Evolutionary conservation across 2,888 invertebrate genomes (phyloP).

Genomic region (Caradrina kadenii): DNA sequence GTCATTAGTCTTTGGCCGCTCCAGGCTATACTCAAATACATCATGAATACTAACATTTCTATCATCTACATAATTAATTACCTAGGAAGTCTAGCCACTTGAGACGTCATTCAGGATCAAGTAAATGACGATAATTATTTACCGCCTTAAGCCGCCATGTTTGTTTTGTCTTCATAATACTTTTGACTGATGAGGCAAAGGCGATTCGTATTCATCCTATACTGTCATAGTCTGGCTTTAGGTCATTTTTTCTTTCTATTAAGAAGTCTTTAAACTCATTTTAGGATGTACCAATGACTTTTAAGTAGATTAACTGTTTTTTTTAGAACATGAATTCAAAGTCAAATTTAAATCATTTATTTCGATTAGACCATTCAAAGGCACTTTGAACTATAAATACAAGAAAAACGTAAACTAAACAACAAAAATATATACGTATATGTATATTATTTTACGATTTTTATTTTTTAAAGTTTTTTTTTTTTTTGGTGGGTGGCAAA

Average conservation of each 20-base stretch:
- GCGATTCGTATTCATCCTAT: constrained; percentile 42
- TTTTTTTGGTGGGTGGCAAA: too few species aligned
- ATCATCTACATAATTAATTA: constrained; percentile 2
- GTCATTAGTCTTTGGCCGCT: constrained; percentile 9
- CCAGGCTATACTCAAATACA: constrained; percentile 20
- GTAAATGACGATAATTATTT: constrained; percentile 50
- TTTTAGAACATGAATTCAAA: constrained; percentile 8
- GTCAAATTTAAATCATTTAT: too few species aligned
- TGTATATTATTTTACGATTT: too few species aligned
- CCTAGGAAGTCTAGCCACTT: constrained; percentile 45
- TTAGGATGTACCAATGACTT: constrained; percentile 29
- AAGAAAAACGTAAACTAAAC: too few species aligned
- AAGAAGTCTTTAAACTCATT: constrained; percentile 54
- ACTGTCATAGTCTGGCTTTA: constrained; percentile 38
- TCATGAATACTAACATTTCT: constrained; percentile 6
- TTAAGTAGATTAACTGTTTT: constrained; percentile 18
- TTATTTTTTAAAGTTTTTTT: too few species aligned
- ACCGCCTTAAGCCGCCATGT: constrained; percentile 38
- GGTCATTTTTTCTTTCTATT: constrained; percentile 53
- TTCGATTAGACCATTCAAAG: too few species aligned
- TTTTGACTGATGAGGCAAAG: constrained; percentile 50
- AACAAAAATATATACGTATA: too few species aligned
- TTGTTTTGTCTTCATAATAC: constrained; percentile 24
- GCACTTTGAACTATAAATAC: too few species aligned
- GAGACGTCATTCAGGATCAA: constrained; percentile 41